A percentile compares a stretch with the other conserved stretches of the same genome.
Conservation (phyloP, 37 sponge, comb jelly and placozoan genomes). For the Spongilla lacustris region DNA sequence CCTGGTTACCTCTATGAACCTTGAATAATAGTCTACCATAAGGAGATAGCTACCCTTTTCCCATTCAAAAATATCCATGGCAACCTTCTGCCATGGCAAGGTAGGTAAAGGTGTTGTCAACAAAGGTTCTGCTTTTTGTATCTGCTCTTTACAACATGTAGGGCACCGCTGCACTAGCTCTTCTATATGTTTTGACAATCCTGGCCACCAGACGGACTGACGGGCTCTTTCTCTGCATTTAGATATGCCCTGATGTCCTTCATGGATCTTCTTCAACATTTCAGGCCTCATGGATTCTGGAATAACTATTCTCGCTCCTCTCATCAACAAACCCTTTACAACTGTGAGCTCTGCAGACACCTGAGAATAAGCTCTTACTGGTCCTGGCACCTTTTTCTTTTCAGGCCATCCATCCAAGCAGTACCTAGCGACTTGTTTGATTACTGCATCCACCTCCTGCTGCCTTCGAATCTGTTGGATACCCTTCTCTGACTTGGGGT, state of each 20-base stretch:
- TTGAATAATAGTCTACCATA: slow-evolving; percentile 68
- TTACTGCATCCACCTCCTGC: slow-evolving; percentile 42
- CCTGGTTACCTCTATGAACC: slow-evolving; percentile 62
- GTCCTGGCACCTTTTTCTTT: background rate
- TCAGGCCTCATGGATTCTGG: slow-evolving; percentile 16
- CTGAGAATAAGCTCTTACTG: slow-evolving; percentile 7
- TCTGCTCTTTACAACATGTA: slow-evolving; percentile 36
- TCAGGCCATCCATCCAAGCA: slow-evolving; percentile 42
- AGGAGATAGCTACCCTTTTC: slow-evolving; percentile 31
- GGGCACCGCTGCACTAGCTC: slow-evolving; percentile 21
- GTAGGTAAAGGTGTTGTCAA: slow-evolving; percentile 29
- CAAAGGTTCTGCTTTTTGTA: slow-evolving; percentile 13
- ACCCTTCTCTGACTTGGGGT: slow-evolving; percentile 36
- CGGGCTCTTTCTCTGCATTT: slow-evolving; percentile 41
- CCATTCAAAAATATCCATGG: slow-evolving; percentile 56
- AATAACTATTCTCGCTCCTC: slow-evolving; percentile 36
- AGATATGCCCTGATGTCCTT: slow-evolving; percentile 50
- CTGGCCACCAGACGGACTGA: slow-evolving; percentile 54
- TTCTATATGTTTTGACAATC: slow-evolving; percentile 26
- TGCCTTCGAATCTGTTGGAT: slow-evolving; percentile 15
- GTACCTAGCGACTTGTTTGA: slow-evolving; percentile 19
- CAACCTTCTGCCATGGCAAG: slow-evolving; percentile 67
- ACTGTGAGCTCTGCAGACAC: slow-evolving; percentile 29
- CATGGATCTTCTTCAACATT: slow-evolving; percentile 36
- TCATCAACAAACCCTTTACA: slow-evolving; percentile 36